phyloP scores from a whole-genome alignment of 64 coral and sea anemone genomes.

The Exaiptasia diaphana region DNA sequence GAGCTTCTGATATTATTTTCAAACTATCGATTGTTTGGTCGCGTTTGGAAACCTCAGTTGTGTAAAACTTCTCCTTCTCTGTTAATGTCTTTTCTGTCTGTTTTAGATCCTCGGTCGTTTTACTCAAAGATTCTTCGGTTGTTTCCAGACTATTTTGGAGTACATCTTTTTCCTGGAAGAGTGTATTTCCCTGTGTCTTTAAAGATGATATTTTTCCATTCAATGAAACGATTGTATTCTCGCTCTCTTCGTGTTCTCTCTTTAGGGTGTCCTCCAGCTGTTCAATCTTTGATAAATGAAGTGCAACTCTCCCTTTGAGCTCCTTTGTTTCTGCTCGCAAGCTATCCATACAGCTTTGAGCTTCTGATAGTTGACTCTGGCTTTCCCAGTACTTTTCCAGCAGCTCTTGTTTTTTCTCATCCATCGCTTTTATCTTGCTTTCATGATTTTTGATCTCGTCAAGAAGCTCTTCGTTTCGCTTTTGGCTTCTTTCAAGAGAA shows the following conservation, averaged over 20 bases:
- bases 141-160: slow-evolving; percentile 50
- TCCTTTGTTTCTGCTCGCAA: slow-evolving; percentile 56
- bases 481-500: slow-evolving; percentile 62
- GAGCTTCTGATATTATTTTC: neutral
- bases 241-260: slow-evolving; percentile 65
- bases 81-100: slow-evolving; percentile 21
- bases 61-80: slow-evolving; percentile 54
- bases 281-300: slow-evolving; percentile 12
- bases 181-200: slow-evolving; percentile 31
- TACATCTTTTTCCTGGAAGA: slow-evolving; percentile 31
- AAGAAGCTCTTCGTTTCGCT: slow-evolving; percentile 59
- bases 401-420: slow-evolving; percentile 67
- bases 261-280: slow-evolving; percentile 53
- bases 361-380: slow-evolving; percentile 58
- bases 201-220: slow-evolving; percentile 59
- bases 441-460: slow-evolving; percentile 62
- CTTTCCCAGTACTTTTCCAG: slow-evolving; percentile 70
- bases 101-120: slow-evolving; percentile 50
- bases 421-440: slow-evolving; percentile 49
- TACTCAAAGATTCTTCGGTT: slow-evolving; percentile 13
- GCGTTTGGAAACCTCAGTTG: slow-evolving; percentile 21
- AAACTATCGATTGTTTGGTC: slow-evolving; percentile 36
- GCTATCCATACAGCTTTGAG: slow-evolving; percentile 42
- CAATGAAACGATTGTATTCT: slow-evolving; percentile 49
- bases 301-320: slow-evolving; percentile 17